Evolutionary conservation across 1,140 invertebrate species (phyloP), one percentile per base, ranked within the genome.

Genomic region (Teleogryllus occipitalis): DNA sequence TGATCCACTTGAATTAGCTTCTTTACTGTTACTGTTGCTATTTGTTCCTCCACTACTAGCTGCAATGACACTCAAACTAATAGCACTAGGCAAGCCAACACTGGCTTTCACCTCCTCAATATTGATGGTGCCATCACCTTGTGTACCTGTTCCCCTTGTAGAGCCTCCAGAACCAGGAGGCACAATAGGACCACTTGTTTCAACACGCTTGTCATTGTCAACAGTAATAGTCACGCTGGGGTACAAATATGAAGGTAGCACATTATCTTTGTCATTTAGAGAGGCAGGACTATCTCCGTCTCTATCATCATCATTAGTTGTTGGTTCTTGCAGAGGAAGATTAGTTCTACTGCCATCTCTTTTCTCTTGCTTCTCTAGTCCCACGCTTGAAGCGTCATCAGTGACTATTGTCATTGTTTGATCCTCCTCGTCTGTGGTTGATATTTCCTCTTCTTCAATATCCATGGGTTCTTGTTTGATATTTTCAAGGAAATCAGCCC

Each of bases 211-310:
- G 8, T 77, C 76, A 77, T 77, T 77, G 15, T 81, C 48, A 10
- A 82, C 75, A 21, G 82, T 82, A 14, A 82, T 82, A 14, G 82
- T 82, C 21, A 82, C 79, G 75, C 80, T 82, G 46, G 81, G 82
- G 72, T 82, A 81, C 18, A 82, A 76, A 79, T 79, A 82, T 77
- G 82, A 78, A 14, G 81, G 79, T 0, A 81, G 81, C 46, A 82
- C 79, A n/a, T 78, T 80, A 48, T 82, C 82, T 48, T 82, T 79
- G 80, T 81, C 76, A 81, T 79, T 54, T 48, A 65, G 27, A 46
- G 76, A 48, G 47, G 39, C 15, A 47, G 76, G 76, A 14, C 65
- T 74, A n/a, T 65, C 78, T 73, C 47, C 27, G 1, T 78, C 78
- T 74, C 46, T 79, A 21, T 74, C 78, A 8, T 79, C 65, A n/a